These are phyloP conservation scores for Monochamus alternatus DNA, from an alignment of 2,888 invertebrate genomes.

Conservation along the genomic window DNA sequence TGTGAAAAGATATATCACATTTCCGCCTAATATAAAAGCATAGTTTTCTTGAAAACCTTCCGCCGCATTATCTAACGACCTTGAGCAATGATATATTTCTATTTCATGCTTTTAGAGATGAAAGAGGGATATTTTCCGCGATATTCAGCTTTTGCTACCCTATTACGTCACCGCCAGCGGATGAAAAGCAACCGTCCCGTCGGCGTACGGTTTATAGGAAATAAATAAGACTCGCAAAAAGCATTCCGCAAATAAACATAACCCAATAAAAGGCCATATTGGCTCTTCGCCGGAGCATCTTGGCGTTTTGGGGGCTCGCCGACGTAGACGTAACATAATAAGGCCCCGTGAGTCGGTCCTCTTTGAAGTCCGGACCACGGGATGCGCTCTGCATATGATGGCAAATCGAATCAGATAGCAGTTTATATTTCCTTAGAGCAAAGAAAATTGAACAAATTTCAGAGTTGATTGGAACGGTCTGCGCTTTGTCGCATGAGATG, in stretches of 20 bases:
- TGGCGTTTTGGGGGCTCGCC: constrained; percentile 60
- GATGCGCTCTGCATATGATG: constrained; percentile 66
- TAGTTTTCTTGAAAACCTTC: too few species aligned
- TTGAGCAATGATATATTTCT: too few species aligned
- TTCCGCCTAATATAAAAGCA: too few species aligned
- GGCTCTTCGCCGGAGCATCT: constrained; percentile 57
- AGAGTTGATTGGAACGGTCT: constrained; percentile 55
- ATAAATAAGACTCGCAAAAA: constrained; percentile 31
- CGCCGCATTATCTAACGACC: too few species aligned
- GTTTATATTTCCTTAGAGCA: constrained; percentile 65
- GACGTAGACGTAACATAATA: constrained; percentile 61
- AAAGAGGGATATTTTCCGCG: too few species aligned
- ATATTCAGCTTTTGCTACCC: neutral
- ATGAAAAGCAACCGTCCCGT: constrained; percentile 5
- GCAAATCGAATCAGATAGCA: constrained; percentile 68
- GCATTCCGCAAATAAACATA: constrained; percentile 49
- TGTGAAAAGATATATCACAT: too few species aligned
- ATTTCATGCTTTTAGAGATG: too few species aligned
- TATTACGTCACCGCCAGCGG: neutral
- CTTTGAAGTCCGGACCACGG: constrained; percentile 60
- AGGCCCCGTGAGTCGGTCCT: constrained; percentile 57
- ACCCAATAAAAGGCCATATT: constrained; percentile 56
- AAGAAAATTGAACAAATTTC: constrained; percentile 64
- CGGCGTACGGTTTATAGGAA: constrained; percentile 3
- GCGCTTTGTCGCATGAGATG: constrained; percentile 23